phyloP scores from a whole-genome alignment of 2,888 invertebrate genomes.

The Helleia helle region DNA sequence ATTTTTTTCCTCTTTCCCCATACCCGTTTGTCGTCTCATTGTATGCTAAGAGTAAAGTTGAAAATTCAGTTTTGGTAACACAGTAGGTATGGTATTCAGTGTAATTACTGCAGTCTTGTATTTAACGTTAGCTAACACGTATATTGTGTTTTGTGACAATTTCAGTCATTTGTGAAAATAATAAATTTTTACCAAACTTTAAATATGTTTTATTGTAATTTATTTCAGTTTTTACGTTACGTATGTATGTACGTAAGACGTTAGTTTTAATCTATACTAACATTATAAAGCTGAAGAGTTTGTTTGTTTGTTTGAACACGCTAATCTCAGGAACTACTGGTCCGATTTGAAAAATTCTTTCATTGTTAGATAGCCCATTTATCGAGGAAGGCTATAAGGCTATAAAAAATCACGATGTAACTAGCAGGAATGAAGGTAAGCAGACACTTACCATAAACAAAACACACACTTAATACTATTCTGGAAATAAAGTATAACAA shows the following conservation, averaged over 20 bases:
- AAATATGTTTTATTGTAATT: constrained; percentile 12
- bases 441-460: too few species aligned
- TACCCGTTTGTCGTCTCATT: too few species aligned
- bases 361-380: too few species aligned
- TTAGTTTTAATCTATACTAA: constrained; percentile 6
- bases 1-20: too few species aligned
- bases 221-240: constrained; percentile 4
- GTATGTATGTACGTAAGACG: not conserved
- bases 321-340: too few species aligned
- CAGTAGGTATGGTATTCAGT: constrained; percentile 16
- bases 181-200: constrained; percentile 66
- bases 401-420: too few species aligned
- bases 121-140: constrained; percentile 66
- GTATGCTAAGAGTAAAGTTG: not conserved
- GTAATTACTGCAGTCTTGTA: constrained; percentile 53
- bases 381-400: too few species aligned
- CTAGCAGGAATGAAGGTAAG: too few species aligned
- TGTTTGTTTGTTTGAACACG: too few species aligned
- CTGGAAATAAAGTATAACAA: too few species aligned
- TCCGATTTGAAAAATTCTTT: too few species aligned
- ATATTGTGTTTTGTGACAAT: constrained; percentile 69
- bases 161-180: constrained; percentile 71
- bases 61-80: constrained; percentile 14
- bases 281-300: not conserved
- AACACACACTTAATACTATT: too few species aligned